Conservation (phyloP, 2,888 invertebrate genomes). For the Adineta ricciae region DNA sequence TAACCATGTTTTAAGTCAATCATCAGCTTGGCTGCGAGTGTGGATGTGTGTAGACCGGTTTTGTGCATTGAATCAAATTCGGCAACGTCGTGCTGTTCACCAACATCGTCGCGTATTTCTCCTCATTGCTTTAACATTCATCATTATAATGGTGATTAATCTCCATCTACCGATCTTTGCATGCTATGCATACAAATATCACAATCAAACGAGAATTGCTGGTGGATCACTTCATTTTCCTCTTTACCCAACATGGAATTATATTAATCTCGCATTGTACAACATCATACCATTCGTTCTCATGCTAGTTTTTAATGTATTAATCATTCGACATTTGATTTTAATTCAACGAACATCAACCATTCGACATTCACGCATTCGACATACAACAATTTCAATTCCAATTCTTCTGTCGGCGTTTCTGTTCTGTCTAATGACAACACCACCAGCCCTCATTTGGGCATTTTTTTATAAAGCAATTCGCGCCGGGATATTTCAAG, state of each 20-base stretch:
- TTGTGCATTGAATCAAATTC: not conserved
- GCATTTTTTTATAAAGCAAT: not conserved
- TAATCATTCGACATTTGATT: constrained; percentile 25
- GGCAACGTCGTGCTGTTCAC: not conserved
- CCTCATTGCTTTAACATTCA: not conserved
- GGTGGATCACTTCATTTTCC: not conserved
- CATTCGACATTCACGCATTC: not conserved
- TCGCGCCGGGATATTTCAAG: not conserved
- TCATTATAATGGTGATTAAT: not conserved
- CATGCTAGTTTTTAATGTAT: constrained; percentile 25
- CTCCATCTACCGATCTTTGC: not conserved
- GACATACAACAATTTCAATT: not conserved
- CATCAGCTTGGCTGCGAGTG: not conserved
- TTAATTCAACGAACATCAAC: not conserved
- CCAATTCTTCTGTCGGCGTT: constrained; percentile 2
- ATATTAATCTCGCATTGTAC: constrained; percentile 28
- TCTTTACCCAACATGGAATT: constrained; percentile 28
- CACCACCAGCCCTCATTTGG: not conserved
- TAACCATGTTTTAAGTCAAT: not conserved
- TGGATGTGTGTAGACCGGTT: not conserved
- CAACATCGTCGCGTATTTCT: not conserved
- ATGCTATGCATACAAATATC: not conserved
- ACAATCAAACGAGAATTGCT: not conserved
- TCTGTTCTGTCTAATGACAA: not conserved
- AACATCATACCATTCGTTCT: constrained; percentile 28